These are phyloP conservation scores for Cichladusa arquata DNA, from an alignment of 2,113 vertebrate species.

Conservation along the genomic window DNA sequence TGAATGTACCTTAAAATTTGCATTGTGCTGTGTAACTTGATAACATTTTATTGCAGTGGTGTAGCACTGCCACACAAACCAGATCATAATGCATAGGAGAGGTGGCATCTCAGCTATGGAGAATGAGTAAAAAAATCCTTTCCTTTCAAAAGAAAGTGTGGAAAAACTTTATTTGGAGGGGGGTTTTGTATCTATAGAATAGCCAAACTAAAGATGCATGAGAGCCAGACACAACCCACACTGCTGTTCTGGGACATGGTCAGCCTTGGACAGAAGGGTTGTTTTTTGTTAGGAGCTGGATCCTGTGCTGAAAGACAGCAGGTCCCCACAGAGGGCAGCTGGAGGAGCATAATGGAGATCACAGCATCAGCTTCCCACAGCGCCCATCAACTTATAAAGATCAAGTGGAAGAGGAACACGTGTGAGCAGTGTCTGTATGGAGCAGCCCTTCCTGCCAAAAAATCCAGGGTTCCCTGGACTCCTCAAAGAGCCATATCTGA, in stretches of 20 bases:
- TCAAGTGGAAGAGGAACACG: background rate
- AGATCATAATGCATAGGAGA: background rate
- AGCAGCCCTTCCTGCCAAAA: background rate
- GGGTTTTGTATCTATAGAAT: background rate
- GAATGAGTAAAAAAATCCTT: background rate
- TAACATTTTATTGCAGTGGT: background rate
- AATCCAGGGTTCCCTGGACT: fast-evolving
- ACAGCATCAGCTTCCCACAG: background rate
- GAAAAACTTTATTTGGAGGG: background rate
- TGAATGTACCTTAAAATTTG: background rate
- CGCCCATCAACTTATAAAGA: background rate
- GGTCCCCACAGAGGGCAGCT: background rate
- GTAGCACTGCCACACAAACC: background rate
- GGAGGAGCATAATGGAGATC: background rate
- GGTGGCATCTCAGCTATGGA: background rate
- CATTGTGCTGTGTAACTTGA: background rate
- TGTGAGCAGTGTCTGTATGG: background rate
- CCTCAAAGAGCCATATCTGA: background rate
- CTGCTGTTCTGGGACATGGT: background rate
- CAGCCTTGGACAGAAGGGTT: background rate
- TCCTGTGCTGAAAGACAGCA: background rate
- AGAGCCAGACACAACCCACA: background rate
- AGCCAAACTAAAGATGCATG: background rate
- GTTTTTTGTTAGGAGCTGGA: background rate
- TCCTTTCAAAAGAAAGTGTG: background rate